Evolutionary conservation across 2,888 invertebrate genomes (phyloP), one percentile per base, ranked within the genome.

Genomic region (Pelosia muscerda): DNA sequence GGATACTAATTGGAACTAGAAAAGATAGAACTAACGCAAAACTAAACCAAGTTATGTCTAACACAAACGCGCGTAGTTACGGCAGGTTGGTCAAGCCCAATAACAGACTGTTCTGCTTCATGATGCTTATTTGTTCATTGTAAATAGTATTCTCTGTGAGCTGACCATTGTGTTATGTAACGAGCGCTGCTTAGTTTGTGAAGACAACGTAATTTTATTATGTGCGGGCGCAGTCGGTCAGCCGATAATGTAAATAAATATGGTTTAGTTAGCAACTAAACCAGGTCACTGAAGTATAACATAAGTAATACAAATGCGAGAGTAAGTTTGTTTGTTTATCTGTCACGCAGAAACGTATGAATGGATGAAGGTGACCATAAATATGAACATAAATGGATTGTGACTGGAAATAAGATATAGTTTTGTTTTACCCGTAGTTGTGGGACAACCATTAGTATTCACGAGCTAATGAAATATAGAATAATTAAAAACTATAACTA

Each of bases 111-210:
- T 55, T 55, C 23, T 55, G 11, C 54, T 55, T 55, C 23, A 54
- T 11, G 54, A 54, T 54, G 23, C 22, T 54, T 54, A 54, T 54
- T 54, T 55, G 54, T 25, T 55, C 54, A 55, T 23, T 25, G 54
- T 55, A 55, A 49, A 49, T n/a, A 49, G n/a, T n/a, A 49, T 49
- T 49, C n/a, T 55, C 25, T 55, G 54, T 55, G 49, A 55, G 22
- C 25, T 23, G 54, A 25, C 11, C 54, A 55, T 22, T 23, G 25
- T 0, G 54, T 55, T n/a, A 25, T 13, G 54, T 55, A 55, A 55
- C 23, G 49, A 19, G 10, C 31, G 49, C n/a, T 19, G 19, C 49
- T n/a, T 49, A 8, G 49, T 49, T 49, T 9, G 49, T n/a, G 19
- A 5, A 49, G 49, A 25, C 25, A 55, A 55, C 54, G 25, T 55